Evolutionary conservation across 1,140 invertebrate species (phyloP).

Genomic region (Aleiodes sp.): DNA sequence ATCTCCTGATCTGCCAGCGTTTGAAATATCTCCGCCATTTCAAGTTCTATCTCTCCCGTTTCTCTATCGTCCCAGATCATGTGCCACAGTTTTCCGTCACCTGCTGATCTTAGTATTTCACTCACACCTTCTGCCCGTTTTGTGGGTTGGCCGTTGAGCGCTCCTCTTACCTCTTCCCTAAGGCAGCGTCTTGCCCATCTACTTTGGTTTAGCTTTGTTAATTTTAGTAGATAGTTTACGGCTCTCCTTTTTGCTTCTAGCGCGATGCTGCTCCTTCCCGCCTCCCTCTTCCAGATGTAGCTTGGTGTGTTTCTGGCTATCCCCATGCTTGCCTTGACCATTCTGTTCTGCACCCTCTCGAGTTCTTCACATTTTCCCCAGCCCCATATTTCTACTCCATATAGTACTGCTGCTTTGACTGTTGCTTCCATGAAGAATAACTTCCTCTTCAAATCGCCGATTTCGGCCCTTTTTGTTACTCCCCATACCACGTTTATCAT

Average conservation of each 20-base stretch:
- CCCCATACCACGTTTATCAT: background rate
- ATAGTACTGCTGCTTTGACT: background rate
- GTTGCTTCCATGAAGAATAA: background rate
- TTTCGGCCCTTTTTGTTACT: background rate
- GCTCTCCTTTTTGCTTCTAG: background rate
- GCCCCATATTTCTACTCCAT: background rate
- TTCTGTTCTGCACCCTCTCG: background rate
- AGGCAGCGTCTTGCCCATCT: conserved; percentile 28
- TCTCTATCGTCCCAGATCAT: background rate
- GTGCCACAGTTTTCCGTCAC: background rate
- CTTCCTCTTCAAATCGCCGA: background rate
- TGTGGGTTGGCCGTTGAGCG: background rate
- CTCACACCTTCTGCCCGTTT: background rate
- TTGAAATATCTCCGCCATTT: background rate
- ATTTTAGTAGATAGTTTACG: no score
- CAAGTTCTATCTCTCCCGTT: background rate
- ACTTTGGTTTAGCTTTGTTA: no score
- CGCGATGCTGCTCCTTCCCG: conserved; percentile 8
- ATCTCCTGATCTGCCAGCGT: background rate
- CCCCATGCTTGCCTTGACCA: background rate
- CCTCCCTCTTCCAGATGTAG: no score
- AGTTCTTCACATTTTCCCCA: background rate
- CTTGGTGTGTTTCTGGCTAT: background rate
- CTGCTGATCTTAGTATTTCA: background rate
- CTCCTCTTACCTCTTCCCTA: conserved; percentile 17